Percentiles rank a stretch among this genome's conserved stretches.
These are phyloP conservation scores for Rallus crepitans DNA, from an alignment of 2,797 vertebrate genomes.

Conservation along the genomic window DNA sequence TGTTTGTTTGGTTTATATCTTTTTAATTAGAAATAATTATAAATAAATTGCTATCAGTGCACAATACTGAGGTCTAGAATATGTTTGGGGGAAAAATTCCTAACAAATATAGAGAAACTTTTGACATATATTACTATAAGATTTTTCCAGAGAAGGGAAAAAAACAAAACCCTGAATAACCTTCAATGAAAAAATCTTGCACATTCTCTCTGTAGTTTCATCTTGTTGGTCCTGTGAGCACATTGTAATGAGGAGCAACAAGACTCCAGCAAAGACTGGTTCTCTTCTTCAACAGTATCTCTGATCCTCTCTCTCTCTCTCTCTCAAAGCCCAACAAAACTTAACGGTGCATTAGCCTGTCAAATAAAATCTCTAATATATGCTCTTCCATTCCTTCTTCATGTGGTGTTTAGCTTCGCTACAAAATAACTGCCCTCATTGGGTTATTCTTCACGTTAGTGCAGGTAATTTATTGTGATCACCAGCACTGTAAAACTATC, in stretches of 20 bases:
- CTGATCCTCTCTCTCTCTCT: neutral
- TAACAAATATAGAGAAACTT: neutral
- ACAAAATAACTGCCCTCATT: neutral
- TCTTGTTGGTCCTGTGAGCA: neutral
- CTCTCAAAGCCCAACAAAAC: neutral
- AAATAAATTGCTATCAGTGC: neutral
- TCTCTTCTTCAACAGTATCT: neutral
- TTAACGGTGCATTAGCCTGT: neutral
- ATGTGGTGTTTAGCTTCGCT: neutral
- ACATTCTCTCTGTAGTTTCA: neutral
- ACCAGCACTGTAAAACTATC: neutral
- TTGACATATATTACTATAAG: neutral
- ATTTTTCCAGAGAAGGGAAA: neutral
- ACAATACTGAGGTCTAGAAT: neutral
- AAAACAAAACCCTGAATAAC: rapidly evolving
- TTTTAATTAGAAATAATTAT: neutral
- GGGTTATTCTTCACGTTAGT: rapidly evolving
- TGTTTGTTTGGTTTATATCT: neutral
- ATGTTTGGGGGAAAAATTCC: neutral
- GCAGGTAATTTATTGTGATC: neutral
- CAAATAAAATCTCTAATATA: neutral
- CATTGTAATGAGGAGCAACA: neutral
- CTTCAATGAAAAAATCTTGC: neutral
- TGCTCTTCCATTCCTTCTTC: neutral
- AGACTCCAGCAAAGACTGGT: neutral